A percentile compares a stretch with the other conserved stretches of the same genome.
Conservation (phyloP, 2,113 vertebrate species). For the Polyodon spathula region DNA sequence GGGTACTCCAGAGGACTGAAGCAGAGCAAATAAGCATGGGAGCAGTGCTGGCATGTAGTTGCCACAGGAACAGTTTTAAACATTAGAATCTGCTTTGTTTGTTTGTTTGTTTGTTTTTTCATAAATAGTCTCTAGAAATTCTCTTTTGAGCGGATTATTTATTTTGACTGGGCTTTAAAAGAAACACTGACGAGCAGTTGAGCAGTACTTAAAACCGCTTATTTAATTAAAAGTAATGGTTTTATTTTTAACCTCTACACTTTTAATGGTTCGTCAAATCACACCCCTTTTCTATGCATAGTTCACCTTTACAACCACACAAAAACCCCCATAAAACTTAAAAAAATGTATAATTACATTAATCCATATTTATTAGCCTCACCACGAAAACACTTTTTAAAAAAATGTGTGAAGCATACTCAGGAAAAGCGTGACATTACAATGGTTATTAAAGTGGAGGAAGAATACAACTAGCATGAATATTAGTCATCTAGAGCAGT, state of each 20-base stretch:
- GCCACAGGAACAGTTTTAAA: conserved; percentile 1
- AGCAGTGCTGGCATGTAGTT: neutral
- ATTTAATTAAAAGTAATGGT: no score
- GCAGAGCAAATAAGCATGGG: neutral
- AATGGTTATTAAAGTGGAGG: neutral
- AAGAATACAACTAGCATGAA: neutral
- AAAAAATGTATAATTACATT: conserved; percentile 26
- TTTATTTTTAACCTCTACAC: conserved; percentile 4
- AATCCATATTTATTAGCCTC: conserved; percentile 28
- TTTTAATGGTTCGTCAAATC: conserved; percentile 6
- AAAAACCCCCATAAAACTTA: no score
- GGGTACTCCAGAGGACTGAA: neutral
- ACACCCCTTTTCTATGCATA: no score
- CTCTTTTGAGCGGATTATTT: no score
- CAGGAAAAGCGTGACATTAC: conserved; percentile 5
- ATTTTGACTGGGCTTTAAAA: no score
- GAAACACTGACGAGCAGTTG: no score
- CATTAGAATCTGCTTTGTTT: conserved; percentile 3
- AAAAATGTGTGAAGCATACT: conserved; percentile 13
- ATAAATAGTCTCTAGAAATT: neutral
- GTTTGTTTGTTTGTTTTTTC: neutral
- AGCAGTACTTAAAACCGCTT: no score
- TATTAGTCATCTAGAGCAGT: conserved; percentile 9
- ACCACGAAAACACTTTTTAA: conserved; percentile 6
- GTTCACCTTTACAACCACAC: no score